Conservation (phyloP, 2,797 vertebrate genomes). For the Chromis chromis region DNA sequence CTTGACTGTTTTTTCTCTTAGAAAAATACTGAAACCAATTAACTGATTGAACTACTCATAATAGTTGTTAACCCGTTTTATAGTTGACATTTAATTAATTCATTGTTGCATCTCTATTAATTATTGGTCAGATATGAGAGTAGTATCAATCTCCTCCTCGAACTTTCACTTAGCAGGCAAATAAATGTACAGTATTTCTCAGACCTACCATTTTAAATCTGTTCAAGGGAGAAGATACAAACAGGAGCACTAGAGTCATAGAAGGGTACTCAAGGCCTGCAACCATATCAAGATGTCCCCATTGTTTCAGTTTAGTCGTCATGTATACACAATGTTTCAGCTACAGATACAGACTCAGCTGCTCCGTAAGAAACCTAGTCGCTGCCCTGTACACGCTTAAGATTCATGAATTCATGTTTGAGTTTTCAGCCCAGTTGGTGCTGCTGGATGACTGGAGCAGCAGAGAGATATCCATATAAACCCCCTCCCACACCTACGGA, state of each 20-base stretch:
- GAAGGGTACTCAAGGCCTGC: background rate
- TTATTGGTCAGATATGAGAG: no score
- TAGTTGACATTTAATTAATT: no score
- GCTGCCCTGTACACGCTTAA: conserved; percentile 17
- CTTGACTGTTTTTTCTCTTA: background rate
- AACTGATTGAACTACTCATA: background rate
- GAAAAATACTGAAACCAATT: background rate
- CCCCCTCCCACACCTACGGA: conserved; percentile 26
- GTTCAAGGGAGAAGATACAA: background rate
- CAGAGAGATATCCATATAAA: conserved; percentile 14
- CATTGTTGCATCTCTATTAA: no score
- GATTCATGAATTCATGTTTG: conserved; percentile 48
- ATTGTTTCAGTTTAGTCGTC: conserved; percentile 20
- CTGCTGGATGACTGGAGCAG: conserved; percentile 29
- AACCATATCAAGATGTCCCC: conserved; percentile 14
- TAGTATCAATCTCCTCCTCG: no score
- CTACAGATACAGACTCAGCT: conserved; percentile 17
- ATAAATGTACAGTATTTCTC: background rate
- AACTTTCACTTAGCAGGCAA: background rate
- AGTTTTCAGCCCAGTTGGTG: conserved; percentile 14
- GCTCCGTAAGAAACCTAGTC: conserved; percentile 20
- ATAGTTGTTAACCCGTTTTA: no score
- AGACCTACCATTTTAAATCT: conserved; percentile 5
- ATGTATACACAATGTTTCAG: conserved; percentile 29
- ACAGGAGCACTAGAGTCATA: background rate